These are phyloP conservation scores for Oasisia sp. DNA, from an alignment of 2,888 invertebrate species.

Conservation along the genomic window DNA sequence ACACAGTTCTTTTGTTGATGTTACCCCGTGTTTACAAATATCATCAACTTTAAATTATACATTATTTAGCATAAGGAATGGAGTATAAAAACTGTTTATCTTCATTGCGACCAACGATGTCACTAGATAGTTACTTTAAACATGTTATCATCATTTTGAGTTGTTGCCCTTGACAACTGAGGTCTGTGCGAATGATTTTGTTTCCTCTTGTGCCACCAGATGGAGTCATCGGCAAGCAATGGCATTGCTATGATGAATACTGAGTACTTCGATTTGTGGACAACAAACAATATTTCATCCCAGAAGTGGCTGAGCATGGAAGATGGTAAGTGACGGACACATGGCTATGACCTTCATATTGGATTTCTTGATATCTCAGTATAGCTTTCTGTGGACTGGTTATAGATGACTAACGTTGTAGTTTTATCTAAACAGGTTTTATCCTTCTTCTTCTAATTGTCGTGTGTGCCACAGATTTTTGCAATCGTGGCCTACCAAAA, in stretches of 20 bases:
- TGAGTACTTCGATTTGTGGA: constrained; percentile 46
- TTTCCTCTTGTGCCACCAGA: background rate
- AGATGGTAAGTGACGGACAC: constrained; percentile 25
- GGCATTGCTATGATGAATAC: background rate
- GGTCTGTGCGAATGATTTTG: background rate
- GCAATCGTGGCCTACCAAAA: too few relatives aligned
- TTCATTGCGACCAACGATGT: too few relatives aligned
- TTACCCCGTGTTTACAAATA: too few relatives aligned
- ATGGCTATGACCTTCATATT: too few relatives aligned
- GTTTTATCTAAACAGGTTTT: too few relatives aligned
- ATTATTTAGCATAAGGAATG: background rate
- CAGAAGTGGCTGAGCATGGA: constrained; percentile 50
- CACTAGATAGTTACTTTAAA: background rate
- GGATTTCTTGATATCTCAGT: too few relatives aligned
- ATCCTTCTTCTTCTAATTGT: too few relatives aligned
- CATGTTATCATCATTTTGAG: background rate
- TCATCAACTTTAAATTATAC: too few relatives aligned
- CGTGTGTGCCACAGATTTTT: too few relatives aligned
- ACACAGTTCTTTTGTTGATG: too few relatives aligned
- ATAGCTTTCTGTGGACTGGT: too few relatives aligned
- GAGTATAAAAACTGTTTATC: background rate
- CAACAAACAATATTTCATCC: constrained; percentile 45
- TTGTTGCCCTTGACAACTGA: background rate
- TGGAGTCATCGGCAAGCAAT: background rate
- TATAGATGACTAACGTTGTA: too few relatives aligned